These are phyloP conservation scores for Delia radicum DNA, from an alignment of 1,140 invertebrate genomes.

Conservation along the genomic window DNA sequence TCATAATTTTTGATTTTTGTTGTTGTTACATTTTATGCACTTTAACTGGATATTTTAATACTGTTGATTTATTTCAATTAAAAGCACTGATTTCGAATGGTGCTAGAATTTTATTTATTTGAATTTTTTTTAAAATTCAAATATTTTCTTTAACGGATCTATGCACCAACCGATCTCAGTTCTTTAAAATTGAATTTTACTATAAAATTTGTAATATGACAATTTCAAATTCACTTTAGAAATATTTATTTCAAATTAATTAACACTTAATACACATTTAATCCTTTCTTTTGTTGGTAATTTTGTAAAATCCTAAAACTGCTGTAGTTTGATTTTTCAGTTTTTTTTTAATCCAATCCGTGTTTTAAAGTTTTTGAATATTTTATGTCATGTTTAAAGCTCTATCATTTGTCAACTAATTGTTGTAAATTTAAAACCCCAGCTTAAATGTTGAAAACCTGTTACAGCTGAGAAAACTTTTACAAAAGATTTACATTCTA, in stretches of 20 bases:
- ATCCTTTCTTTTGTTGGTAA: neutral
- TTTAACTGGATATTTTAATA: neutral
- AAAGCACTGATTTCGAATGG: slow-evolving; percentile 36
- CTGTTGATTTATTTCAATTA: slow-evolving; percentile 26
- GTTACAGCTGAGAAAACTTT: slow-evolving; percentile 31
- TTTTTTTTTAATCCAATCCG: neutral
- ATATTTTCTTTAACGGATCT: slow-evolving; percentile 24
- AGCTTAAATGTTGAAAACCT: slow-evolving; percentile 31
- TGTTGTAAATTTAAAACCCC: slow-evolving; percentile 21
- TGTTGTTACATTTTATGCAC: neutral
- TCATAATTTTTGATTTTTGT: slow-evolving; percentile 1
- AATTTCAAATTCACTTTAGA: neutral
- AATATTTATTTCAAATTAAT: neutral
- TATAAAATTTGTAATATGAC: neutral
- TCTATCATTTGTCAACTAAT: slow-evolving; percentile 23
- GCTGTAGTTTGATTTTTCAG: neutral
- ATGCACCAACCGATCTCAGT: slow-evolving; percentile 34
- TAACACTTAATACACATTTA: neutral
- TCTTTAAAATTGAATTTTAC: slow-evolving; percentile 29
- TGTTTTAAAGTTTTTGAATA: too few species aligned
- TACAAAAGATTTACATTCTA: slow-evolving; percentile 26
- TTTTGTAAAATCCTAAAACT: neutral
- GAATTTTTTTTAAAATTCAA: neutral
- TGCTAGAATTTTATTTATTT: slow-evolving; percentile 28
- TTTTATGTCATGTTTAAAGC: slow-evolving; percentile 10